These are phyloP conservation scores for Drosophila baimaii DNA, from an alignment of 1,140 invertebrate genomes.

Conservation along the genomic window DNA sequence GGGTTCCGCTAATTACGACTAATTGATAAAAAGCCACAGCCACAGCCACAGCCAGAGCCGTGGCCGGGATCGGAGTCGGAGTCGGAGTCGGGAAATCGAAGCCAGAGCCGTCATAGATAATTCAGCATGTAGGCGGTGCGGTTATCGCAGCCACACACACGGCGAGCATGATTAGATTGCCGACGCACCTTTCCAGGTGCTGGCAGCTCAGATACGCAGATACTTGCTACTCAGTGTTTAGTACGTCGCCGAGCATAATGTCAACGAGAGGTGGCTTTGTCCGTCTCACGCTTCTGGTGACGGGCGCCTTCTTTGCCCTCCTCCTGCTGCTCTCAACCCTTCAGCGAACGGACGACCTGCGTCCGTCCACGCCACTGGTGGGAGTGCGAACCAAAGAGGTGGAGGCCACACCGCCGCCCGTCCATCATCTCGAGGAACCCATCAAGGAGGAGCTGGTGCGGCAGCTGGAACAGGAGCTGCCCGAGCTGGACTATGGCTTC, in stretches of 20 bases:
- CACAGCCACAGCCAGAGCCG: not conserved
- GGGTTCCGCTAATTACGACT: slow-evolving; percentile 5
- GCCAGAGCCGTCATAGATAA: slow-evolving; percentile 19
- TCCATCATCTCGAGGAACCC: slow-evolving; percentile 36
- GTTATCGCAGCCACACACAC: slow-evolving; percentile 21
- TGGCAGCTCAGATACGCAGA: not conserved
- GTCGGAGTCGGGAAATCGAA: not conserved
- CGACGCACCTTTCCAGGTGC: slow-evolving; percentile 2
- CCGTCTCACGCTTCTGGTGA: slow-evolving; percentile 39
- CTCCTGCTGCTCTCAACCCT: slow-evolving; percentile 43
- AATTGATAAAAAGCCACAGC: slow-evolving; percentile 11
- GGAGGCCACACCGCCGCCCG: slow-evolving; percentile 16
- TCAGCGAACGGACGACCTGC: slow-evolving; percentile 19
- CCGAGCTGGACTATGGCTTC: slow-evolving; percentile 66
- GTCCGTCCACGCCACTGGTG: not conserved
- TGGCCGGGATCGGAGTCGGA: not conserved
- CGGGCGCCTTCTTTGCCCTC: slow-evolving; percentile 31
- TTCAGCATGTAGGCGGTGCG: slow-evolving; percentile 15
- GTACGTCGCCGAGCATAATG: slow-evolving; percentile 55
- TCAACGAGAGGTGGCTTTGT: slow-evolving; percentile 48
- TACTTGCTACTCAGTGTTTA: slow-evolving; percentile 11
- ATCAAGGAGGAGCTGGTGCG: slow-evolving; percentile 47
- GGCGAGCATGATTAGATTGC: slow-evolving; percentile 41
- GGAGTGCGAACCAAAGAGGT: too few species aligned
- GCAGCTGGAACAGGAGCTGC: slow-evolving; percentile 59